phyloP scores from a whole-genome alignment of 2,888 invertebrate species.

The Ligdia adustata region DNA sequence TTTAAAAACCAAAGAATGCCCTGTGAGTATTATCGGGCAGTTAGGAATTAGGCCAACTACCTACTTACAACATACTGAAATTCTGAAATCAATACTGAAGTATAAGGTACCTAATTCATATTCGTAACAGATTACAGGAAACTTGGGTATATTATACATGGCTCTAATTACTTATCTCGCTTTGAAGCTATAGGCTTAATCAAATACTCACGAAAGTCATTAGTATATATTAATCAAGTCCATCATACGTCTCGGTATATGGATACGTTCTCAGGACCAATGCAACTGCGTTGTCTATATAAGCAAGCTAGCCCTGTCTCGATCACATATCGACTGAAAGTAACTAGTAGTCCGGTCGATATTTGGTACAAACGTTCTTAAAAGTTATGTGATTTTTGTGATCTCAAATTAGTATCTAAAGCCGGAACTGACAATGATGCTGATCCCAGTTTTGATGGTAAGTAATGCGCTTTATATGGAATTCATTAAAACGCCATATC shows the following conservation, averaged over 20 bases:
- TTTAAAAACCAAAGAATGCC: no score
- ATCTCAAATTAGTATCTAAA: slow-evolving; percentile 36
- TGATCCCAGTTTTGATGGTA: slow-evolving; percentile 53
- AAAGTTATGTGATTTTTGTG: slow-evolving; percentile 55
- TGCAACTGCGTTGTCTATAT: slow-evolving; percentile 39
- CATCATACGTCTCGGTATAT: slow-evolving; percentile 26
- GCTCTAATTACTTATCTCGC: no score
- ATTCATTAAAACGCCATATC: no score
- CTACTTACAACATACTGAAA: no score
- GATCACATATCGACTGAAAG: slow-evolving; percentile 36
- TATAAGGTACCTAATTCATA: no score
- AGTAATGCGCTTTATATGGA: slow-evolving; percentile 32
- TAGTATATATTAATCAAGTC: slow-evolving; percentile 1
- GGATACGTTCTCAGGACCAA: slow-evolving; percentile 24
- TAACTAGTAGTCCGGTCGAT: slow-evolving; percentile 30
- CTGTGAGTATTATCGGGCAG: no score
- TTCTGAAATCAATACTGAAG: no score
- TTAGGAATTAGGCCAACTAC: no score
- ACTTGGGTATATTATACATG: no score
- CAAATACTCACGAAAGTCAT: not conserved
- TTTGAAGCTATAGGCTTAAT: no score
- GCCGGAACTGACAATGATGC: slow-evolving; percentile 41
- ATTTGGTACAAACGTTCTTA: slow-evolving; percentile 20
- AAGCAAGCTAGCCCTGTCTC: slow-evolving; percentile 26
- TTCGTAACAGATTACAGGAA: no score